Conservation (phyloP, 2,113 vertebrate genomes). For the Poecilia latipinna region DNA sequence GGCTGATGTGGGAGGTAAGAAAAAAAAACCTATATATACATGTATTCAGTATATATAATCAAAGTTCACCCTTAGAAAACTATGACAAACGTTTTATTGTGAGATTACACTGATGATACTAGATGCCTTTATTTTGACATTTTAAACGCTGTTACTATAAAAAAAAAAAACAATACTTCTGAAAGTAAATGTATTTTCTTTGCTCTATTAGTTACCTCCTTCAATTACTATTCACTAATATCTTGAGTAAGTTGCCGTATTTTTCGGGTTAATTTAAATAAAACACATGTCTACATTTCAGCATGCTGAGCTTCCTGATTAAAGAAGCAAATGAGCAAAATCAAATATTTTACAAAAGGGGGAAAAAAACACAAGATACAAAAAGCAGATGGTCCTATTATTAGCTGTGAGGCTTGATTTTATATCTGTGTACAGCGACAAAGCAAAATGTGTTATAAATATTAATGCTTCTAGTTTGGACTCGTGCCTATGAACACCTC, state of each 20-base stretch:
- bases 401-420: neutral
- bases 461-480: neutral
- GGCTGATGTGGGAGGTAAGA: no score
- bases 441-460: neutral
- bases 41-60: no score
- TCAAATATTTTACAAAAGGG: neutral
- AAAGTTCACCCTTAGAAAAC: no score
- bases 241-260: constrained; percentile 4
- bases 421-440: neutral
- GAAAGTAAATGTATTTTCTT: no score
- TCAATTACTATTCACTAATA: neutral
- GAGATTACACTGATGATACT: no score
- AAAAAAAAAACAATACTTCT: no score
- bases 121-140: no score
- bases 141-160: no score
- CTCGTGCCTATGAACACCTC: no score
- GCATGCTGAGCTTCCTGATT: constrained; percentile 10
- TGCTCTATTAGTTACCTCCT: no score
- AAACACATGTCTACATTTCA: neutral
- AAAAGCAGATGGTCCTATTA: constrained; percentile 16
- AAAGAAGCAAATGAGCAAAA: constrained; percentile 4
- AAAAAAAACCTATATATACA: no score
- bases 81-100: no score
- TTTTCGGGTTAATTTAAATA: constrained; percentile 7
- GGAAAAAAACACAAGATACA: neutral